phyloP scores from a whole-genome alignment of 2,797 vertebrate genomes.

The Esox masquinongy region DNA sequence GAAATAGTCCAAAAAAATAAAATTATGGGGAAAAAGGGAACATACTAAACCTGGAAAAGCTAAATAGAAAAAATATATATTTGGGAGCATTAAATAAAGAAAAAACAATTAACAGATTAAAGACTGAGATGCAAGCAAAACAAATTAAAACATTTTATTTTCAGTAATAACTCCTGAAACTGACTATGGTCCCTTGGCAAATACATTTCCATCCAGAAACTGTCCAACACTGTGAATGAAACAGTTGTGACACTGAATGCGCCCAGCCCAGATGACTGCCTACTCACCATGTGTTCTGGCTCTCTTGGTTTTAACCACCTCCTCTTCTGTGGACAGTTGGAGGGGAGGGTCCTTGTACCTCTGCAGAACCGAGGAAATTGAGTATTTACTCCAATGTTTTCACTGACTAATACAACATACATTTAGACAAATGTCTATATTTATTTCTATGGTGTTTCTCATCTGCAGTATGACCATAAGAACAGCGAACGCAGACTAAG shows the following conservation, averaged over 20 bases:
- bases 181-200: constrained; percentile 31
- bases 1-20: too few species aligned
- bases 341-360: constrained; percentile 55
- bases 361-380: constrained; percentile 41
- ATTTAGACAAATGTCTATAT: background rate
- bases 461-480: constrained; percentile 20
- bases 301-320: constrained; percentile 67
- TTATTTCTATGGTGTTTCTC: background rate
- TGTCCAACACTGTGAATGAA: constrained; percentile 45
- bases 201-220: constrained; percentile 30
- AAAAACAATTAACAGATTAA: background rate
- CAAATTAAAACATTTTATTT: background rate
- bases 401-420: background rate
- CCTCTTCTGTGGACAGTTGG: constrained; percentile 66
- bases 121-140: background rate
- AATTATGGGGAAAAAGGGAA: too few species aligned
- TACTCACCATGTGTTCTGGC: constrained; percentile 68
- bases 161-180: constrained; percentile 23
- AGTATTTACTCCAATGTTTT: background rate
- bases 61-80: background rate
- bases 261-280: background rate
- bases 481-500: constrained; percentile 21
- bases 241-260: constrained; percentile 19
- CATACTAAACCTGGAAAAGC: too few species aligned
- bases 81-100: background rate